These are phyloP conservation scores for Chaetorhynchus papuensis DNA, from an alignment of 2,113 vertebrate genomes.

Conservation along the genomic window DNA sequence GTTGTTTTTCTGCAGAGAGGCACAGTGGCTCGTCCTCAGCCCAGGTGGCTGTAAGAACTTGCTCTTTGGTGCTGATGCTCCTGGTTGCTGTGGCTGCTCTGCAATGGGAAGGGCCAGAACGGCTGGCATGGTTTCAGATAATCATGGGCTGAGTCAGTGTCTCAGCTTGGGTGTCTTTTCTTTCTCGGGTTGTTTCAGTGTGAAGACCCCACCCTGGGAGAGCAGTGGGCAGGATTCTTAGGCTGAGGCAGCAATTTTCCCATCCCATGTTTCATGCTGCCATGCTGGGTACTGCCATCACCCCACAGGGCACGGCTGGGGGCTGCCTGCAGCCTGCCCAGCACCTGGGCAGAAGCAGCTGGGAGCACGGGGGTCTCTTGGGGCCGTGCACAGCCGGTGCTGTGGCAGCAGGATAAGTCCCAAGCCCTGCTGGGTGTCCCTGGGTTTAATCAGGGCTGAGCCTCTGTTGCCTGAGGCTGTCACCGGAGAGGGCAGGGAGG, in stretches of 20 bases:
- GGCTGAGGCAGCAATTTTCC: neutral
- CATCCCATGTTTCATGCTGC: neutral
- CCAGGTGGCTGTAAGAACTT: neutral
- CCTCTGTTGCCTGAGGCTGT: neutral
- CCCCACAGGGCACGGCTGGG: neutral
- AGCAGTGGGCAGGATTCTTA: neutral
- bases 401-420: neutral
- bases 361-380: neutral
- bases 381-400: neutral
- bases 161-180: neutral
- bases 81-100: neutral
- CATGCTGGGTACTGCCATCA: neutral
- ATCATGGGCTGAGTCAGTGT: neutral
- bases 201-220: neutral
- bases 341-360: neutral
- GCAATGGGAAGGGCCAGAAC: neutral
- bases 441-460: neutral
- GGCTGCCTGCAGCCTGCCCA: neutral
- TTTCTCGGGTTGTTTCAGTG: neutral
- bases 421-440: neutral
- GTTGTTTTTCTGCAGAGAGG: neutral
- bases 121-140: neutral
- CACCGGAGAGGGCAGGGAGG: neutral
- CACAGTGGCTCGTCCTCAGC: accelerated
- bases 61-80: neutral